phyloP scores from a whole-genome alignment of 2,797 vertebrate species.

The Ispidina lecontei region DNA sequence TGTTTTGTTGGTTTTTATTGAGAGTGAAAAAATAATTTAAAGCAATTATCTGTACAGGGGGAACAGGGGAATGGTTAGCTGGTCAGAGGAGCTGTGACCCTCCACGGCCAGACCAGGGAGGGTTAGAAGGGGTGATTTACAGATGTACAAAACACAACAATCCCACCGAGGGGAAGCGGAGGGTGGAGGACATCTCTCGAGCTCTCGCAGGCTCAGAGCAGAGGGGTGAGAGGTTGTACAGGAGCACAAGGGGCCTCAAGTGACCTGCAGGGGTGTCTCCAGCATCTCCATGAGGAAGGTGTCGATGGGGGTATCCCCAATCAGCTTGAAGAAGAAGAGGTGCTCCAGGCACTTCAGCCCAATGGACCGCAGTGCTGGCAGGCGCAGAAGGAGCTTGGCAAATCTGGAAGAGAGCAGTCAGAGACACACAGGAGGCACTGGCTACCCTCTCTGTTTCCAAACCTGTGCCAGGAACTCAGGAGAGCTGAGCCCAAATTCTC shows the following conservation, averaged over 20 bases:
- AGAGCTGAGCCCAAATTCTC: neutral
- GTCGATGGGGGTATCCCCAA: conserved; percentile 96
- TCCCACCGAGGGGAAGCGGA: conserved; percentile 26
- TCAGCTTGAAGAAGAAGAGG: conserved; percentile 97
- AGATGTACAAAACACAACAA: conserved; percentile 50
- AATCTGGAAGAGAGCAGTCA: conserved; percentile 79
- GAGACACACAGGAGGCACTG: neutral
- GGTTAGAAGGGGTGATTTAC: conserved; percentile 26
- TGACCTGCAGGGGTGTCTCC: conserved; percentile 89
- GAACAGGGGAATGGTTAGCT: neutral
- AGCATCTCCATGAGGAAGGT: conserved; percentile 99
- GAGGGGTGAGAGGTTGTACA: neutral
- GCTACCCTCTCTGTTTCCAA: neutral
- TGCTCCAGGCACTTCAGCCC: conserved; percentile 96
- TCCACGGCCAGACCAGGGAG: neutral
- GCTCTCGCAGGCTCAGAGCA: conserved; percentile 13
- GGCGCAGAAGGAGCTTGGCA: conserved; percentile 92
- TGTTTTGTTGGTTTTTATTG: conserved; percentile 66
- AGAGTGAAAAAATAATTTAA: conserved; percentile 82
- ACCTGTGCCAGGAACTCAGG: neutral
- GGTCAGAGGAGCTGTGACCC: conserved; percentile 1
- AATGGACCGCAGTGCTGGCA: conserved; percentile 93
- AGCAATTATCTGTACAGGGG: conserved; percentile 70
- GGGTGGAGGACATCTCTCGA: conserved; percentile 27
- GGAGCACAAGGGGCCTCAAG: conserved; percentile 44